Base-by-base conservation (phyloP, 1,140 invertebrate species). In the Laupala kohalensis region DNA sequence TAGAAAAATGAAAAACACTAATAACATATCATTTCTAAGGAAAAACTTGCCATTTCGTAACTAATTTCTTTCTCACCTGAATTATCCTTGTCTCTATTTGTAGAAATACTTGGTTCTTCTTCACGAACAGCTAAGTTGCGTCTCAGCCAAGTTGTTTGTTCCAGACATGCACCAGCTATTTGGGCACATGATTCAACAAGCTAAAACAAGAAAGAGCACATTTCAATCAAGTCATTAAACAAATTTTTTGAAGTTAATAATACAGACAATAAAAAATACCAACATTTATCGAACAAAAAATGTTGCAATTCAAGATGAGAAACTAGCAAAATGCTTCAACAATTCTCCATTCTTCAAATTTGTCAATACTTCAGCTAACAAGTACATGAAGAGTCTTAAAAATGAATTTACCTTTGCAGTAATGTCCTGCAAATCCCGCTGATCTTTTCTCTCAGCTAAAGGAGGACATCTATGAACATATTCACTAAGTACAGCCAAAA, bases 81-180 rank as follows among this genome's bases (percentile, higher is more conserved):
- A 25, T 64, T 64, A 67, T 73, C 72, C 25, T 73, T 73, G 1
- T 73, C 72, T 67, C 66, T 70, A 26, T 27, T 27, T 4, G 26
- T 5, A 27, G 25, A 23, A 6, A 26, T 37, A 13, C 69, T 72
- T n/a, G 77, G 74, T 6, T 87, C 87, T 72, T 92, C 90, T 77
- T 93, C 90, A 75, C 90, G 88, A 1, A 97, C 94, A 73, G 93
- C 92, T 69, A 95, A 83, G 80, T 94, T 96, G 75, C 93, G 84
- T 75, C 94, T 83, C 30, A 97, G 78, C 94, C 94, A 97, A 1
- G 93, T 95, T 2, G 94, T 95, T 78, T 95, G 92, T 78, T 95
- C 93, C 69, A 97, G 82, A 77, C 92, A 92, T 12, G 93, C 92
- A 27, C 92, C 93, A 25, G 93, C 94, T 71, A 96, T 92, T 80